These are phyloP conservation scores for Trichogramma evanescens DNA, from an alignment of 2,888 invertebrate species.

Conservation along the genomic window DNA sequence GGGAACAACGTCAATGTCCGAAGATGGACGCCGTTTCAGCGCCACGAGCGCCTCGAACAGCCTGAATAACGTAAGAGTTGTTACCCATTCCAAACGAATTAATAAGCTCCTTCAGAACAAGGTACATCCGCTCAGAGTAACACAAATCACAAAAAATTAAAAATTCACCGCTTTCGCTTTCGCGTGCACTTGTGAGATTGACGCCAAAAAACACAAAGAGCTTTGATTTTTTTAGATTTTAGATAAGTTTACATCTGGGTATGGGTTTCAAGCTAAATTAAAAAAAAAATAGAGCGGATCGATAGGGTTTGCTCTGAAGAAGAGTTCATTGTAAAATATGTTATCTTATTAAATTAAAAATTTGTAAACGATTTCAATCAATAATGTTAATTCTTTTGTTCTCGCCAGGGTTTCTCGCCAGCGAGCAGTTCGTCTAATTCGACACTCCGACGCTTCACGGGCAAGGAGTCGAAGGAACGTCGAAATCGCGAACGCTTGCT, in stretches of 20 bases:
- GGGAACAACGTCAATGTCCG: slow-evolving; percentile 29
- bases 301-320: too few species aligned
- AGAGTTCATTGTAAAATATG: too few species aligned
- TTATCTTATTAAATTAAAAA: background rate
- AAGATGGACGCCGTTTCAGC: slow-evolving; percentile 34
- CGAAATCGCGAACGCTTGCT: slow-evolving; percentile 65
- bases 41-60: slow-evolving; percentile 36
- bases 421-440: slow-evolving; percentile 38
- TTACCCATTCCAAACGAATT: slow-evolving; percentile 32
- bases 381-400: slow-evolving; percentile 3
- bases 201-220: too few species aligned
- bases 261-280: too few species aligned
- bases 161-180: background rate
- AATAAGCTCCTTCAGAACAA: slow-evolving; percentile 34
- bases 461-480: slow-evolving; percentile 66
- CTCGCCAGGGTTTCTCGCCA: slow-evolving; percentile 35
- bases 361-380: background rate
- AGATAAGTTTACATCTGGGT: too few species aligned
- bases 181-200: too few species aligned
- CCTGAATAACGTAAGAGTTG: slow-evolving; percentile 38
- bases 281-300: too few species aligned
- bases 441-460: slow-evolving; percentile 28
- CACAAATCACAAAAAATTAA: too few species aligned
- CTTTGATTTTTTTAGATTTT: too few species aligned
- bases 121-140: slow-evolving; percentile 23